phyloP scores from a whole-genome alignment of 2,113 vertebrate genomes.

The Thermophis baileyi region DNA sequence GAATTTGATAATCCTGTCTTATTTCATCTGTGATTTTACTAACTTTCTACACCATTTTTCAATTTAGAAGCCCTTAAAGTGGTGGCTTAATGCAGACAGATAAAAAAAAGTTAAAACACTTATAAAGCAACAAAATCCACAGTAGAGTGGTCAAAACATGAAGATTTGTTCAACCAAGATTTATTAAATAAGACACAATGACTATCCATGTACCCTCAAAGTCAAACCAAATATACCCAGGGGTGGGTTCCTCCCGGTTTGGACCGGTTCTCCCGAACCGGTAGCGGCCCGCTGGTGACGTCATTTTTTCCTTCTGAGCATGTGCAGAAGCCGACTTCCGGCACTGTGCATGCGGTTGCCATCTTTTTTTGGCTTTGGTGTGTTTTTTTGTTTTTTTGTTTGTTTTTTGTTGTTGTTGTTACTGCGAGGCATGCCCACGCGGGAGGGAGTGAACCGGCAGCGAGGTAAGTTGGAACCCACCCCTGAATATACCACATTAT shows the following conservation, averaged over 20 bases:
- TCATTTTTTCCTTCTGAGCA: no score
- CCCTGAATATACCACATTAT: neutral
- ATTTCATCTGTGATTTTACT: neutral
- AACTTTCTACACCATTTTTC: neutral
- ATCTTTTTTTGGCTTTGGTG: no score
- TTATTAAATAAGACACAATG: neutral
- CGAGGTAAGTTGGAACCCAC: no score
- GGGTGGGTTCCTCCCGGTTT: no score
- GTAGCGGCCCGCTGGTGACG: no score
- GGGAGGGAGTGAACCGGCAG: no score
- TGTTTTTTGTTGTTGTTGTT: no score
- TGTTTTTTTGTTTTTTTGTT: no score
- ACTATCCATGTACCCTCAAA: neutral
- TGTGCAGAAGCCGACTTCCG: no score
- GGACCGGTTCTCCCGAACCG: no score
- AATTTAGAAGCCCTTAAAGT: neutral
- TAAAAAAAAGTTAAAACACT: neutral
- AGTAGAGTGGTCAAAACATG: neutral
- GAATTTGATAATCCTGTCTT: neutral
- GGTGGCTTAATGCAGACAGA: neutral
- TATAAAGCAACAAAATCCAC: neutral
- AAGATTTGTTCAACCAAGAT: neutral
- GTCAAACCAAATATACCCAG: neutral
- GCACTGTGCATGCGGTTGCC: no score
- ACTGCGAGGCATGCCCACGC: no score